Percentiles rank a stretch among this genome's conserved stretches.
These are phyloP conservation scores for Agrochola lychnidis DNA, from an alignment of 2,888 invertebrate genomes.

Conservation along the genomic window DNA sequence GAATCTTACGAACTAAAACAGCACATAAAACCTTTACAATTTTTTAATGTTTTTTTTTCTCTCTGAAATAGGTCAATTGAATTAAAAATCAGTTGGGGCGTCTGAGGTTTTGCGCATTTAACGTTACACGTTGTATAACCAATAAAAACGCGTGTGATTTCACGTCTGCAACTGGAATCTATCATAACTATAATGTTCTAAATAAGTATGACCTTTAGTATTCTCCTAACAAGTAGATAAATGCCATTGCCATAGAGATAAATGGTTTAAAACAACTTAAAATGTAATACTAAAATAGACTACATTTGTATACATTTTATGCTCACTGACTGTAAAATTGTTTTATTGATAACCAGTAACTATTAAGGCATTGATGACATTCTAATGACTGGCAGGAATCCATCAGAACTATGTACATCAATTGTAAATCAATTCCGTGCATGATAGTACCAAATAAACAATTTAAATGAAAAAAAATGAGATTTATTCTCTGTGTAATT, in stretches of 20 bases:
- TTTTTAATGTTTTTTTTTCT: too few species aligned
- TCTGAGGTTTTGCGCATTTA: too few species aligned
- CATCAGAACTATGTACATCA: not conserved
- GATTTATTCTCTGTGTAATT: slow-evolving; percentile 10
- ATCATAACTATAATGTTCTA: not conserved
- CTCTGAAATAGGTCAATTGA: too few species aligned
- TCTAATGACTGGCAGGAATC: slow-evolving; percentile 1
- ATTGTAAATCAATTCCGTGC: slow-evolving; percentile 1
- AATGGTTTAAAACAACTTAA: not conserved
- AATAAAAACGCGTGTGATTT: not conserved
- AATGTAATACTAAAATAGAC: not conserved
- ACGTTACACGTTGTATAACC: too few species aligned
- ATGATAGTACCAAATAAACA: not conserved
- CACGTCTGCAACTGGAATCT: not conserved
- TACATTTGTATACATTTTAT: not conserved
- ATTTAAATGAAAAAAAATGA: slow-evolving; percentile 15
- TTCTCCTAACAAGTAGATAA: not conserved
- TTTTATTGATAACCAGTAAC: slow-evolving; percentile 4
- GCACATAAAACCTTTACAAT: too few species aligned
- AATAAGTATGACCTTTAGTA: not conserved
- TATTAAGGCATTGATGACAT: slow-evolving; percentile 5
- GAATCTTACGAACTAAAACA: too few species aligned
- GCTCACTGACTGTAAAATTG: slow-evolving; percentile 21
- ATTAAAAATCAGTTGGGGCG: too few species aligned
- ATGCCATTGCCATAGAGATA: not conserved